Percentiles rank a stretch among this genome's conserved stretches.
Evolutionary conservation across 2,113 vertebrate genomes (phyloP).

Genomic region (Aspidoscelis tigris): DNA sequence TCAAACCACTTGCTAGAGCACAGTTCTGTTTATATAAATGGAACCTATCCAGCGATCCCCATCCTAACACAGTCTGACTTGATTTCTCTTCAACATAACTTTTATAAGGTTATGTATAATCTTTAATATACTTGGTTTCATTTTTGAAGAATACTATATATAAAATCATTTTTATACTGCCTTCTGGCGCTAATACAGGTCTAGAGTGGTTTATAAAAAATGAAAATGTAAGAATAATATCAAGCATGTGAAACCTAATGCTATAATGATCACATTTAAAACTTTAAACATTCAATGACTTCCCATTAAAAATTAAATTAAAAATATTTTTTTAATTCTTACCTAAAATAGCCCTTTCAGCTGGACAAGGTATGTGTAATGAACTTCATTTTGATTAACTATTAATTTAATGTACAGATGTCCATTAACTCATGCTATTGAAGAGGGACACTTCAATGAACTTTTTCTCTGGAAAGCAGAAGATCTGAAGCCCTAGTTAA

Average conservation of each 20-base stretch:
- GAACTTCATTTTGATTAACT: too few species aligned
- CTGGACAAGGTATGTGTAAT: neutral
- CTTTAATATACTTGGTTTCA: neutral
- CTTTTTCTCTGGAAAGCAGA: too few species aligned
- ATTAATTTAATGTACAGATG: too few species aligned
- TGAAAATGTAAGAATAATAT: neutral
- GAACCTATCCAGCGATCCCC: neutral
- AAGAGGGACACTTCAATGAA: too few species aligned
- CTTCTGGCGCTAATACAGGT: neutral
- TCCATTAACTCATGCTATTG: too few species aligned
- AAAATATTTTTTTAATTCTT: too few species aligned
- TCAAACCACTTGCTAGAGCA: neutral
- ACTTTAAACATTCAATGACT: neutral
- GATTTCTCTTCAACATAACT: neutral
- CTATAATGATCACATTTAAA: neutral
- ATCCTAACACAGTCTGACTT: neutral
- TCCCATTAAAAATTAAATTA: neutral
- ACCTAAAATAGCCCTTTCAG: neutral
- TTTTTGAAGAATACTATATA: neutral
- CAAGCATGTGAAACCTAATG: neutral
- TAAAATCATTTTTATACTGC: neutral
- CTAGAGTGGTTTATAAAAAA: neutral
- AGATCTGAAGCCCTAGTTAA: too few species aligned
- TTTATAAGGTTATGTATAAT: neutral
- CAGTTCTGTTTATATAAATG: slow-evolving; percentile 16